Conservation (phyloP, 2,888 invertebrate genomes). For the Dysmachus trigonus region DNA sequence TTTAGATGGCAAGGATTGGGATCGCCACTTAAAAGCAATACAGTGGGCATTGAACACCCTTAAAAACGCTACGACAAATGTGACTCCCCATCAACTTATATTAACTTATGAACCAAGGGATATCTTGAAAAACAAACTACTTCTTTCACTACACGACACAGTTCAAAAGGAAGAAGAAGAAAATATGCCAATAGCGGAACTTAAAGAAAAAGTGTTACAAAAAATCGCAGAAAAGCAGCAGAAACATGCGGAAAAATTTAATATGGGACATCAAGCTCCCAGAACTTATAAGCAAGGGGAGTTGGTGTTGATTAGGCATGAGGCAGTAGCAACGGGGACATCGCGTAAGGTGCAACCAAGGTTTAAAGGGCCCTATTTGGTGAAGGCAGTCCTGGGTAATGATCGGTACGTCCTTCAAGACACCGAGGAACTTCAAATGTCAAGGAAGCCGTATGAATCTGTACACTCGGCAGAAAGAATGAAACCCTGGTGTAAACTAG, state of each 20-base stretch:
- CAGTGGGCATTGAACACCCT: conserved; percentile 47
- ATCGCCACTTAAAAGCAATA: conserved; percentile 43
- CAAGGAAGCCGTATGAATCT: too few relatives aligned
- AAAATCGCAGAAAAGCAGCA: conserved; percentile 27
- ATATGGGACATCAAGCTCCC: neutral
- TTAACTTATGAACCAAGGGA: conserved; percentile 42
- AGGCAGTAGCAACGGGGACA: too few relatives aligned
- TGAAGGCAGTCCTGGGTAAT: too few relatives aligned
- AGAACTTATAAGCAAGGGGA: too few relatives aligned
- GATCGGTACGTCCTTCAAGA: too few relatives aligned
- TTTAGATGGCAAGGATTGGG: conserved; percentile 47
- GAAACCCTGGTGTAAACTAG: too few relatives aligned
- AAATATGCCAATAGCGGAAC: neutral
- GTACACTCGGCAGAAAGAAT: too few relatives aligned
- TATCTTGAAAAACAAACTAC: conserved; percentile 44
- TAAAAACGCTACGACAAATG: conserved; percentile 37
- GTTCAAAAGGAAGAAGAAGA: conserved; percentile 6
- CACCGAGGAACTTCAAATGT: too few relatives aligned
- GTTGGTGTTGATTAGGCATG: too few relatives aligned
- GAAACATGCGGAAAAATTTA: conserved; percentile 32
- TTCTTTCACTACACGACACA: conserved; percentile 27
- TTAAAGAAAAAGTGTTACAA: conserved; percentile 17
- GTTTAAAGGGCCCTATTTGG: too few relatives aligned
- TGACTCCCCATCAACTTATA: conserved; percentile 45
- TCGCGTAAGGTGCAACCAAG: too few relatives aligned